Base-by-base conservation (phyloP, 1,140 invertebrate species). In the Coptotermes formosanus region DNA sequence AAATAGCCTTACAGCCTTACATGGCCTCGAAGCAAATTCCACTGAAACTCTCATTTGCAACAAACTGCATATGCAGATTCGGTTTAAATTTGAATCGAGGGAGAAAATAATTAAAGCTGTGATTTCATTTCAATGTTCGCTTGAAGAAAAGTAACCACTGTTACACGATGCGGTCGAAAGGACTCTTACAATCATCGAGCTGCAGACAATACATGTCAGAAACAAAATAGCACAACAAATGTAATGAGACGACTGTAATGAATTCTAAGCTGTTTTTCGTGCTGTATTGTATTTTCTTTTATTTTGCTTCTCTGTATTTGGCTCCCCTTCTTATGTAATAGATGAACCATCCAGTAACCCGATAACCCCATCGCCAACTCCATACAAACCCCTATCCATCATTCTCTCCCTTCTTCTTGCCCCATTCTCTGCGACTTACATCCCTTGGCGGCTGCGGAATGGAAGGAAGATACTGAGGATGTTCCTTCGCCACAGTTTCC, bases 341-440 rank as follows among this genome's bases (percentile, higher is more conserved):
- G 64, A 75, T 75, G 64, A 75, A 75, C 64, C 64, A 75, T 75
- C 64, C 64, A 75, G 64, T 75, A 75, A 75, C 64, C 64, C 64
- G 64, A 75, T 75, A 75, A 75, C 64, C 64, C 64, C 64, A 75
- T 75, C 64, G 64, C 25, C n/a, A 75, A 75, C n/a, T 30, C 64
- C 64, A 75, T 75, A 75, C 64, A 75, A 30, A 75, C 64, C 64
- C 64, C 64, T 75, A 75, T 75, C 64, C 64, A 75, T 75, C 64
- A 75, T 75, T 75, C 64, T 30, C 64, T n/a, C 64, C 64, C 64
- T 75, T 11, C n/a, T n/a, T 75, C 64, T 30, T 75, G 30, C n/a
- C 9, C 64, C 9, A 30, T 75, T 75, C 64, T 30, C 64, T 30
- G 30, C 64, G 64, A 55, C 52, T 55, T 55, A 21, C 52, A 55